These are phyloP conservation scores for Diaperis boleti DNA, from an alignment of 2,888 invertebrate species.

Conservation along the genomic window DNA sequence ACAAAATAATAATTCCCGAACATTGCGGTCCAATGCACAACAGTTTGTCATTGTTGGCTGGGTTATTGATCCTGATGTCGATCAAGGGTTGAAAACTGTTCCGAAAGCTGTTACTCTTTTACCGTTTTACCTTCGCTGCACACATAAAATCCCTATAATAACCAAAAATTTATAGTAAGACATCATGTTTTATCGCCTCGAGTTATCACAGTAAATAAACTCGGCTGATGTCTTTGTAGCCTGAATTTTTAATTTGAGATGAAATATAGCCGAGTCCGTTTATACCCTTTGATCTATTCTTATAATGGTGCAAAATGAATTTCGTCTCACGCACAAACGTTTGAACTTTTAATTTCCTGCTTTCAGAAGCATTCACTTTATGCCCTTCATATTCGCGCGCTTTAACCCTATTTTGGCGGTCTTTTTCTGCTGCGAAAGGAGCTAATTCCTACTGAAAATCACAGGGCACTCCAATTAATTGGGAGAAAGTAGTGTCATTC, in stretches of 20 bases:
- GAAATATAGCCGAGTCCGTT: slow-evolving; percentile 28
- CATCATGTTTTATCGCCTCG: slow-evolving; percentile 33
- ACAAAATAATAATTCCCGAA: slow-evolving; percentile 42
- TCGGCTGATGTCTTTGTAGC: slow-evolving; percentile 3
- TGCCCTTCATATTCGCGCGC: slow-evolving; percentile 36
- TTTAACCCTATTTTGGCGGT: slow-evolving; percentile 27
- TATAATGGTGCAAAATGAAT: slow-evolving; percentile 51
- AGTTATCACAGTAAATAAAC: slow-evolving; percentile 11
- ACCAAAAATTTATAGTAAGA: slow-evolving; percentile 28
- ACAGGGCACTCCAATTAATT: background rate
- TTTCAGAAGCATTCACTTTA: slow-evolving; percentile 52
- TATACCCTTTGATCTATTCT: slow-evolving; percentile 51
- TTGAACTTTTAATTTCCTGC: slow-evolving; percentile 62
- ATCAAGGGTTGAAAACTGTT: slow-evolving; percentile 38
- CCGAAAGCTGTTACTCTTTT: slow-evolving; percentile 31
- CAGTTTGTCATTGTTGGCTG: slow-evolving; percentile 46
- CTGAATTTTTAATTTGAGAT: slow-evolving; percentile 34
- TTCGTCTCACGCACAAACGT: slow-evolving; percentile 55
- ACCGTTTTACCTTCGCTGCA: slow-evolving; percentile 24
- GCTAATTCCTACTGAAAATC: slow-evolving; percentile 17
- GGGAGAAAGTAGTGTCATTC: background rate
- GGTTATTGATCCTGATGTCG: slow-evolving; percentile 44
- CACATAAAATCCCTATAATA: slow-evolving; percentile 29
- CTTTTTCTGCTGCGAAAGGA: slow-evolving; percentile 14
- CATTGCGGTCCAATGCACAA: slow-evolving; percentile 40